Evolutionary conservation across 2,797 vertebrate species (phyloP), one percentile per base, ranked within the genome.

Genomic region (Callimico goeldii): DNA sequence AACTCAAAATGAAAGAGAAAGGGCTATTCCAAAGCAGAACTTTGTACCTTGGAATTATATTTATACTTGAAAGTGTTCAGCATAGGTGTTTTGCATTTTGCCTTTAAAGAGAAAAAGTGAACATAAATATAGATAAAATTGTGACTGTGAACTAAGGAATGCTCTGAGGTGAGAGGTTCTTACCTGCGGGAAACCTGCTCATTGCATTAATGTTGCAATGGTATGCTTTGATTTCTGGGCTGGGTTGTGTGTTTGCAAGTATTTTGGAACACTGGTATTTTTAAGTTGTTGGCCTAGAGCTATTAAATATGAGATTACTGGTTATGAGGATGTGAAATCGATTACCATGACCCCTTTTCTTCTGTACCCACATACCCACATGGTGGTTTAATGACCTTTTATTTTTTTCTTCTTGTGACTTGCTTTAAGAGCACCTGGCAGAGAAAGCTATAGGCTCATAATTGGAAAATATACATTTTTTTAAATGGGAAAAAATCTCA

Each of bases 1-100:
- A 50, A 64, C 61, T 97, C 52, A 93, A 77, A 96, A 94, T 67
- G 70, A 94, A 33, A 94, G 50, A 80, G 39, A 70, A 91, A 36
- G 52, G 9, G 52, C 22, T 81, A 58, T 61, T 61, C 19, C 43
- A 70, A 82, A 92, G 73, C 76, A 88, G 64, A 90, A 82, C 36
- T 64, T 52, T 73, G 41, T 55, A 83, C 24, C n/a, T 64, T 61
- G 55, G 43, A 79, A 92, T 92, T 95, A 41, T 80, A 39, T 83
- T 75, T n/a, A 17, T 67, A 75, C 22, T 61, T 33, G 10, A 80
- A 28, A 88, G 28, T 48, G 43, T 50, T 95, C 39, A 82, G 26
- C 17, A 39, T n/a, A 67, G 80, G 48, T 86, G 70, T 58, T 96
- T 84, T 57, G 24, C 30, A 80, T 95, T 97, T 91, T 96, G 19